These are phyloP conservation scores for Leptothorax acervorum DNA, from an alignment of 2,888 invertebrate genomes.

Conservation along the genomic window DNA sequence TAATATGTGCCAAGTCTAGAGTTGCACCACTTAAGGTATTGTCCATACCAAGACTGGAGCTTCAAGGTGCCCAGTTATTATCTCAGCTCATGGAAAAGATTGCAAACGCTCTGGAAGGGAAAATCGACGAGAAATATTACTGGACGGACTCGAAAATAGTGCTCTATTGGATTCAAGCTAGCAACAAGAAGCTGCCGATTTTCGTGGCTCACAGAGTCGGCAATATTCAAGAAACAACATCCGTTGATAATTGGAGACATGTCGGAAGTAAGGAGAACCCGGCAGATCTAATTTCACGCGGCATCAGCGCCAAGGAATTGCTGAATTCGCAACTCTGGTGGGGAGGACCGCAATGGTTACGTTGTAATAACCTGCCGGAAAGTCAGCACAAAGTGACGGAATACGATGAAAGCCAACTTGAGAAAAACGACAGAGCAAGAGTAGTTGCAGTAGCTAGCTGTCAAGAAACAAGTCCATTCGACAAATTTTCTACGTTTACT, in stretches of 20 bases:
- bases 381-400: too few relatives aligned
- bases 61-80: not conserved
- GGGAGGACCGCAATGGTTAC: not conserved
- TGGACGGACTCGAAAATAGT: too few relatives aligned
- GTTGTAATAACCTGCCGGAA: not conserved
- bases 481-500: not conserved
- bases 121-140: not conserved
- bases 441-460: not conserved
- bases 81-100: not conserved
- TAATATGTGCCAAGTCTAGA: not conserved
- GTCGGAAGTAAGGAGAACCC: not conserved
- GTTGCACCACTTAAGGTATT: not conserved
- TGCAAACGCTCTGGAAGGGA: not conserved
- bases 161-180: too few relatives aligned
- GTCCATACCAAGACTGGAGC: not conserved
- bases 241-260: not conserved
- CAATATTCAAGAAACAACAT: too few relatives aligned
- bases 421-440: not conserved
- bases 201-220: too few relatives aligned
- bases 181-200: too few relatives aligned
- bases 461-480: not conserved
- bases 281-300: not conserved
- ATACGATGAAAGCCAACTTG: not conserved
- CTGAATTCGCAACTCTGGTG: not conserved
- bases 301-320: not conserved